Conservation (phyloP, 1,140 invertebrate genomes). For the Spodoptera litura region DNA sequence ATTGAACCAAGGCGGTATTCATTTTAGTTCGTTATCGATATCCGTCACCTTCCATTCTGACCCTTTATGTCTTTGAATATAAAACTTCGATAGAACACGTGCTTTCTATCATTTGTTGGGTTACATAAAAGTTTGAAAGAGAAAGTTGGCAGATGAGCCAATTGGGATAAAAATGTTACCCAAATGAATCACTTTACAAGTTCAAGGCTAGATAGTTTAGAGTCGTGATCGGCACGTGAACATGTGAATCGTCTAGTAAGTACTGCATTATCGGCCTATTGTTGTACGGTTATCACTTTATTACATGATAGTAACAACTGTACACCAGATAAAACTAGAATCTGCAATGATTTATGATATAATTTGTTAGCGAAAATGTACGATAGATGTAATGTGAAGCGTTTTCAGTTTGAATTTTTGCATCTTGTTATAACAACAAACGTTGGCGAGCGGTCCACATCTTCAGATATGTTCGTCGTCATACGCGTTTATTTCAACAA, state of each 20-base stretch:
- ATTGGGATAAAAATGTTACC: slow-evolving; percentile 49
- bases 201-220: slow-evolving; percentile 49
- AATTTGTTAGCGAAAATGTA: slow-evolving; percentile 1
- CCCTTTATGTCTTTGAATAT: background rate
- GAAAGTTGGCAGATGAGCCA: slow-evolving; percentile 45
- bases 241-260: background rate
- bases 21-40: slow-evolving; percentile 25
- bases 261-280: slow-evolving; percentile 28
- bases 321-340: slow-evolving; percentile 31
- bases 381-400: slow-evolving; percentile 12
- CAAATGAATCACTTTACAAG: slow-evolving; percentile 55
- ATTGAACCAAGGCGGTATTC: slow-evolving; percentile 26
- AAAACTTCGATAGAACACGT: slow-evolving; percentile 5
- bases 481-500: slow-evolving; percentile 39
- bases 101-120: slow-evolving; percentile 1
- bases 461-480: slow-evolving; percentile 29
- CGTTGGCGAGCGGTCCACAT: slow-evolving; percentile 17
- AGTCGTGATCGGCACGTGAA: slow-evolving; percentile 56
- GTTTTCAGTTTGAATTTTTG: slow-evolving; percentile 24
- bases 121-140: slow-evolving; percentile 34
- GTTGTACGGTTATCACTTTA: slow-evolving; percentile 12
- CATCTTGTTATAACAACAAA: slow-evolving; percentile 40
- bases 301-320: slow-evolving; percentile 34
- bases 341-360: slow-evolving; percentile 16
- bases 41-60: slow-evolving; percentile 4